Base-by-base conservation (phyloP, 2,888 invertebrate genomes). In the Dolichomitus sp. region DNA sequence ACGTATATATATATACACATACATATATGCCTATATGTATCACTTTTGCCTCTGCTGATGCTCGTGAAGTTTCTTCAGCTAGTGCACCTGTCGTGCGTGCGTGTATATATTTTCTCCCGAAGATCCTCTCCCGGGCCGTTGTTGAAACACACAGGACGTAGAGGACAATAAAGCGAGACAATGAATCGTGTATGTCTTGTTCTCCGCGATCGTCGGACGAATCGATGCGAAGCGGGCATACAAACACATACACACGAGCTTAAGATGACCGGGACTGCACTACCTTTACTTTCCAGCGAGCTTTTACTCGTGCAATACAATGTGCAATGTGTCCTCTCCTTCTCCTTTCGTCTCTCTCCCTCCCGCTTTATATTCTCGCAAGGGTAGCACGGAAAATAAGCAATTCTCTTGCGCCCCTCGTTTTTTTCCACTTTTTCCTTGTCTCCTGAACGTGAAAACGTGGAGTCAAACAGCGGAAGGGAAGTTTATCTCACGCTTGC, bases 201-300 rank as follows among this genome's bases (percentile, higher is more conserved):
- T 42, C 23, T 4, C 54, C 63, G 50, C 77, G 73, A 73, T 77
- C 77, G 65, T 50, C 72, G 76, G 37, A 54, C 59, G 48, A 77
- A 81, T 81, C 77, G 81, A 81, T 77, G 73, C 68, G 73, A 78
- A 54, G 63, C 73, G 68, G 37, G 45, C 42, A 27, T 14, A 63
- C 14, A 14, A 4, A 11, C 42, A 42, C 11, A 9, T 40, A 33
- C 61, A 19, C 40, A 37, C n/a, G 61, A 27, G 54, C 12, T 19
- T 57, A 37, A 61, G n/a, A 17, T 52, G 61, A 76, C 19, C 37
- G 69, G 54, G 52, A 77, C 73, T 78, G 77, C 78, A 63, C 70
- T 19, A 74, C 73, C 45, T 74, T 79, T 82, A 54, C 33, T 42
- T 45, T 23, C 23, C n/a, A 23, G 65, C 40, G 2, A 19, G 12